phyloP scores from a whole-genome alignment of 1,140 invertebrate genomes.

The Goniozus legneri region DNA sequence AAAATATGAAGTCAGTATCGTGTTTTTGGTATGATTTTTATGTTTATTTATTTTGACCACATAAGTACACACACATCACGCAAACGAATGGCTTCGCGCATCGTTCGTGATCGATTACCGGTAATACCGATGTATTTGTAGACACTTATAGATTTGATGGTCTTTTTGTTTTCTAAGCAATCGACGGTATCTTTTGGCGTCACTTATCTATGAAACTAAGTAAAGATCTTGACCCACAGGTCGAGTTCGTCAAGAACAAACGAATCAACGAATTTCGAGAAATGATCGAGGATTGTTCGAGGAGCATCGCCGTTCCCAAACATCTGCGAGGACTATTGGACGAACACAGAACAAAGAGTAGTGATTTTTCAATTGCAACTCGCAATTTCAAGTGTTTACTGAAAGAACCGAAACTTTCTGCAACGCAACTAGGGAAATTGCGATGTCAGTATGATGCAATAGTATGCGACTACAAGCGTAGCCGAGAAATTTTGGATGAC shows the following conservation, averaged over 20 bases:
- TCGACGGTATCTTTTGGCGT: no score
- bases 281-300: slow-evolving; percentile 20
- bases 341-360: slow-evolving; percentile 16
- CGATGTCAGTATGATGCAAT: slow-evolving; percentile 26
- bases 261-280: slow-evolving; percentile 8
- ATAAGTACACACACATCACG: no score
- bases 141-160: no score
- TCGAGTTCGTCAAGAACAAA: slow-evolving; percentile 13
- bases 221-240: no score
- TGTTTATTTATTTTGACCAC: no score
- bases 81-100: no score
- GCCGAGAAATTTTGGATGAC: slow-evolving; percentile 17
- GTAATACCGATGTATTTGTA: no score
- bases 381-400: slow-evolving; percentile 29
- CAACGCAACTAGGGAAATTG: slow-evolving; percentile 26
- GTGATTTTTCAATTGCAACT: slow-evolving; percentile 22
- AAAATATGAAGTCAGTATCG: no score
- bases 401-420: slow-evolving; percentile 15
- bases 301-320: slow-evolving; percentile 11
- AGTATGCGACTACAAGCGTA: slow-evolving; percentile 19
- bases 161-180: no score
- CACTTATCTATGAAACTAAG: no score
- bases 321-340: slow-evolving; percentile 14
- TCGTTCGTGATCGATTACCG: no score
- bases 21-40: no score